Evolutionary conservation across 1,140 invertebrate species (phyloP).

Genomic region (Portunus trituberculatus): DNA sequence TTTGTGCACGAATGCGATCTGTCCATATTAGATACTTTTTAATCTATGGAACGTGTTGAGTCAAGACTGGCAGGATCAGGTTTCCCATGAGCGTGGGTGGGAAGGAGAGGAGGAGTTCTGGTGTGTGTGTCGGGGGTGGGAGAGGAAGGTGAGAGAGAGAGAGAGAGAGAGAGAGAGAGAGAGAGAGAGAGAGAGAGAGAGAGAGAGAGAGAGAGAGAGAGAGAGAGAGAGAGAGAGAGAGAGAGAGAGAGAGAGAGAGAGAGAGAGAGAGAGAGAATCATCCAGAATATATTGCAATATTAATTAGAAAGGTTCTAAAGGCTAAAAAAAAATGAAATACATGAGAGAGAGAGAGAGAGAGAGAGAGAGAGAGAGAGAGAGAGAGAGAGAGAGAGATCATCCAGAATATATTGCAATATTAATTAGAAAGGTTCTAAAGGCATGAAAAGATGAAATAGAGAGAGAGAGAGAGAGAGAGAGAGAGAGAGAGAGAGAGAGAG

Average conservation of each 20-base stretch:
- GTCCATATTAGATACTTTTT: no score
- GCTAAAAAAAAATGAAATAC: no score
- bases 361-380: slow-evolving; percentile 32
- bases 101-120: no score
- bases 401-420: neutral
- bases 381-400: neutral
- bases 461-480: slow-evolving; percentile 7
- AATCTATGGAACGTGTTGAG: no score
- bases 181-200: neutral
- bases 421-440: neutral
- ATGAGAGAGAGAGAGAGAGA: neutral
- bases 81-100: no score
- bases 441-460: neutral
- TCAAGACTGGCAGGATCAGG: no score
- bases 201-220: neutral
- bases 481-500: slow-evolving; percentile 20
- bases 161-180: no score
- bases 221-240: neutral
- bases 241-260: neutral
- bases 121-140: no score
- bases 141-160: no score
- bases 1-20: no score
- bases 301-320: neutral
- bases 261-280: neutral
- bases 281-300: neutral